Percentiles rank a stretch among this genome's conserved stretches.
phyloP scores from a whole-genome alignment of 2,113 vertebrate genomes.

The Lethenteron camtschaticum region DNA sequence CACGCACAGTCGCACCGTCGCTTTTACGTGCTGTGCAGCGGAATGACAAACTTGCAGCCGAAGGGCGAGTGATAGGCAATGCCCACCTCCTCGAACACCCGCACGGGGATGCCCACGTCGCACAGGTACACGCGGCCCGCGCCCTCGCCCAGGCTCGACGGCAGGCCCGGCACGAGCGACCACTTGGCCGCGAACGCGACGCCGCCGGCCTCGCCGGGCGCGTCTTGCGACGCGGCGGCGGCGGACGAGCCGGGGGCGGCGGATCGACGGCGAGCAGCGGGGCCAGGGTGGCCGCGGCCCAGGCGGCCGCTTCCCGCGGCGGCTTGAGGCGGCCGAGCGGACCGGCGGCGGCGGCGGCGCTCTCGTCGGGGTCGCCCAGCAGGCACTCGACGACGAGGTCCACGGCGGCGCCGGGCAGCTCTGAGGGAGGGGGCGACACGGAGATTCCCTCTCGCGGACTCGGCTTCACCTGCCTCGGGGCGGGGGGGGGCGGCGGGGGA shows the following conservation, averaged over 20 bases:
- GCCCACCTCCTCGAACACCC: slow-evolving; percentile 82
- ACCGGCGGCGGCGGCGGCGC: slow-evolving; percentile 26
- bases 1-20: no score
- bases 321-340: no score
- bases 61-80: slow-evolving; percentile 90
- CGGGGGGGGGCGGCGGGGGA: no score
- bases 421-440: slow-evolving; percentile 21
- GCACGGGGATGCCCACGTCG: slow-evolving; percentile 76
- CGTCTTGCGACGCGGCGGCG: neutral
- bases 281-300: slow-evolving; percentile 84
- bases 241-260: slow-evolving; percentile 12
- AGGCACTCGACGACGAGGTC: slow-evolving; percentile 94
- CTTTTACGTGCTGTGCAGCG: slow-evolving; percentile 52
- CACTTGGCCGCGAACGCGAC: slow-evolving; percentile 71
- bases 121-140: slow-evolving; percentile 73
- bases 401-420: slow-evolving; percentile 69
- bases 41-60: slow-evolving; percentile 92
- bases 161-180: slow-evolving; percentile 74
- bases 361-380: slow-evolving; percentile 54
- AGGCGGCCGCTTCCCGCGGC: slow-evolving; percentile 36
- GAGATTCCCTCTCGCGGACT: slow-evolving; percentile 9
- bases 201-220: no score
- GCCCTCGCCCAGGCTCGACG: slow-evolving; percentile 50
- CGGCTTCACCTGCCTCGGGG: neutral
- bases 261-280: slow-evolving; percentile 88